Percentiles rank a stretch among this genome's conserved stretches.
phyloP scores from a whole-genome alignment of 2,113 vertebrate species.

The Xiphophorus hellerii region DNA sequence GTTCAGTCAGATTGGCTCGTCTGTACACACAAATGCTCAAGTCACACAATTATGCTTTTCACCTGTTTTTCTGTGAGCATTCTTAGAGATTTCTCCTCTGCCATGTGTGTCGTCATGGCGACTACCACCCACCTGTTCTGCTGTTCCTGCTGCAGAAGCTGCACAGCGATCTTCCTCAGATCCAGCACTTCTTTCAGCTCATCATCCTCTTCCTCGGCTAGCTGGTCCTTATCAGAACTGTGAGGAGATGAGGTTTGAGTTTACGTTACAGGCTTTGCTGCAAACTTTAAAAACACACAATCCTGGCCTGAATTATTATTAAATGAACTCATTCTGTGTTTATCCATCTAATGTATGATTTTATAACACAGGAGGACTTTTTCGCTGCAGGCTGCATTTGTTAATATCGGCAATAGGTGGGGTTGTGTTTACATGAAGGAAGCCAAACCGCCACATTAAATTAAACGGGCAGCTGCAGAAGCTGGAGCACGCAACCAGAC shows the following conservation, averaged over 20 bases:
- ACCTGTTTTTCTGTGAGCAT: no score
- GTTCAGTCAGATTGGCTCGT: no score
- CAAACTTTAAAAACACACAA: background rate
- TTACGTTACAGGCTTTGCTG: background rate
- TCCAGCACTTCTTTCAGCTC: conserved; percentile 95
- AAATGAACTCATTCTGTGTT: background rate
- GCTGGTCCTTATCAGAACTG: conserved; percentile 88
- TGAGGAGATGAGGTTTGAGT: background rate
- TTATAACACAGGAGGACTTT: background rate
- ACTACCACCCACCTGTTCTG: conserved; percentile 87
- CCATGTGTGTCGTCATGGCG: background rate
- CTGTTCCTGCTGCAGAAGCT: conserved; percentile 94
- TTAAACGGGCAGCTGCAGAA: no score
- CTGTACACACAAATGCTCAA: no score
- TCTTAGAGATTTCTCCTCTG: background rate
- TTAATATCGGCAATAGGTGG: background rate
- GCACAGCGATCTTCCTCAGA: conserved; percentile 94
- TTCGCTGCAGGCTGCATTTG: no score
- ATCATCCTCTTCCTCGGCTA: conserved; percentile 88
- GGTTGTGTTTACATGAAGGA: background rate
- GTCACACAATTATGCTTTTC: no score
- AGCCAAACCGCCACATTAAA: background rate
- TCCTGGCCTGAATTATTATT: background rate
- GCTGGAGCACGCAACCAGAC: background rate
- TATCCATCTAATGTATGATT: background rate